A percentile compares a stretch with the other conserved stretches of the same genome.
Conservation (phyloP, 2,888 invertebrate species). For the Liodrosophila aerea region DNA sequence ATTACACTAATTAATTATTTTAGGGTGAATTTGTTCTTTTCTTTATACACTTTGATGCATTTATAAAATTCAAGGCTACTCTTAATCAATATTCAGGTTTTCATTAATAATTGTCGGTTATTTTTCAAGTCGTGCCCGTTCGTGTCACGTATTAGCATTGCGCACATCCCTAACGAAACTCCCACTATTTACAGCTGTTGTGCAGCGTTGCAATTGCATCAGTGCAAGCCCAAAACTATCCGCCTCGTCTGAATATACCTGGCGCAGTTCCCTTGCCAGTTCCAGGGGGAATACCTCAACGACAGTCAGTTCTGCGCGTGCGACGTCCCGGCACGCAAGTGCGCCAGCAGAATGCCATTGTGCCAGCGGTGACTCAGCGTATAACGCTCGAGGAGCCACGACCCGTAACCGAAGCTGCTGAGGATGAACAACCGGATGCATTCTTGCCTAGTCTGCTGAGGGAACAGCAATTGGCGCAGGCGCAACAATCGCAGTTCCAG, state of each 20-base stretch:
- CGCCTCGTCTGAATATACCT: constrained; percentile 87
- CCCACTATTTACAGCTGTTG: constrained; percentile 49
- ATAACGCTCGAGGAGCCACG: constrained; percentile 83
- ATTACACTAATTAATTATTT: too few species aligned
- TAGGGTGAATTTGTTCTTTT: too few species aligned
- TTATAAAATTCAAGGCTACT: too few species aligned
- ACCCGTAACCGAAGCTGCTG: constrained; percentile 87
- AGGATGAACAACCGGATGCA: constrained; percentile 85
- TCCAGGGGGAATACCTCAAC: constrained; percentile 67
- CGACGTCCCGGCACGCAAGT: constrained; percentile 82
- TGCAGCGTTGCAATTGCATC: constrained; percentile 58
- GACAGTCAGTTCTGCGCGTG: constrained; percentile 78
- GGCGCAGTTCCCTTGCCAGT: constrained; percentile 84
- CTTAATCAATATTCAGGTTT: too few species aligned
- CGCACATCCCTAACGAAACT: not conserved
- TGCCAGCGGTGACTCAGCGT: constrained; percentile 82
- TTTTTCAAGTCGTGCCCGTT: not conserved
- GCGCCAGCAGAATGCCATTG: constrained; percentile 81
- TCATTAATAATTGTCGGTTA: too few species aligned
- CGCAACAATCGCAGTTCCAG: constrained; percentile 81
- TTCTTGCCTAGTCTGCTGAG: constrained; percentile 83
- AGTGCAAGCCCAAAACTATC: constrained; percentile 84
- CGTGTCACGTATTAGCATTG: too few species aligned
- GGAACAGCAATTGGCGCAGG: constrained; percentile 79
- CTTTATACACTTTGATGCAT: too few species aligned